Base-by-base conservation (phyloP, 2,113 vertebrate species). In the Heterotilapia buettikoferi region DNA sequence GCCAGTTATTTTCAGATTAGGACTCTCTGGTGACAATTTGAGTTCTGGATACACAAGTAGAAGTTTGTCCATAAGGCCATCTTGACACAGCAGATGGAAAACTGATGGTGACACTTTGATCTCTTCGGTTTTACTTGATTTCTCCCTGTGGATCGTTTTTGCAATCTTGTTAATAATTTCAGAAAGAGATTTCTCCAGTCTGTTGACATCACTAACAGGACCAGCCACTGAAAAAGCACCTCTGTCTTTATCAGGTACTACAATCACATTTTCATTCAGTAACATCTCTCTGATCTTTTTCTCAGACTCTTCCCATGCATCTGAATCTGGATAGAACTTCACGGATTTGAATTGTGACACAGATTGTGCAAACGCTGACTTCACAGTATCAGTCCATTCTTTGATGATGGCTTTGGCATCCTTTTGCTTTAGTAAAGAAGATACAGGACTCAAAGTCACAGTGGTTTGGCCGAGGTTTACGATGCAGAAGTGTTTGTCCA, bases 331-430 rank as follows among this genome's bases (percentile, higher is more conserved):
- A 4, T 87, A 40, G 83, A 94, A 90, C 21, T 92, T 79, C 56
- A 89, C 12, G 4, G 95, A 93, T 89, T 94, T 91, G 18, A 97
- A 98, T 71, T 95, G 93, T 1, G 96, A 96, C 71, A 97, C 40
- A 71, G 93, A 83, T 14, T 5, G 6, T 16, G 84, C 92, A 89
- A 98, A 97, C 0, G 53, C 90, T 1, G 43, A 6, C 9, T 92
- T 94, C 53, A 95, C 97, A 0, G 91, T 92, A n/a, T 94, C 81
- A 16, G 63, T 93, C 98, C 98, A 99, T 0, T 87, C 79, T 90
- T 94, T 96, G 53, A 96, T 88, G 33, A 96, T 91, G 83, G 40
- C 84, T 18, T 92, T 96, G 16, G 71, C 93, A 80, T 95, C 92
- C 19, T 95, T 96, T 84, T 96, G 93, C 14, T 90, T 90, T 29